These are phyloP conservation scores for Sepiola atlantica DNA, from an alignment of 2,888 invertebrate species.

Conservation along the genomic window DNA sequence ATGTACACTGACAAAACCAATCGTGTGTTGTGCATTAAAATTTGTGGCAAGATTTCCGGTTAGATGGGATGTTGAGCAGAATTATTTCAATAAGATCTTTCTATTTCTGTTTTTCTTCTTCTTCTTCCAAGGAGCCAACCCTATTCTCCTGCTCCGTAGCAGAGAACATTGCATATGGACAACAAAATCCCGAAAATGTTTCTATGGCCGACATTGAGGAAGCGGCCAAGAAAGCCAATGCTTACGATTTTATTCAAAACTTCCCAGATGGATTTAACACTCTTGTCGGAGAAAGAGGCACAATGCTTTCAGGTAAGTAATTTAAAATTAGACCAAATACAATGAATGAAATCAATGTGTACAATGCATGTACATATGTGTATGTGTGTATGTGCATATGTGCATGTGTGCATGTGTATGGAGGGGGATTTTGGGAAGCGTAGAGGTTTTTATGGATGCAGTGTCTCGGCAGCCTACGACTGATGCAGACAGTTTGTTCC, in stretches of 20 bases:
- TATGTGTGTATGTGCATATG: neutral
- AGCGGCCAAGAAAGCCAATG: slow-evolving; percentile 88
- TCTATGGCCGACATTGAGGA: slow-evolving; percentile 78
- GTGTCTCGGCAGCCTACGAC: too few species aligned
- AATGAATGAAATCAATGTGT: neutral
- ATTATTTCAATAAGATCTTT: neutral
- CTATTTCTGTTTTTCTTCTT: neutral
- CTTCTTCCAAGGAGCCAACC: slow-evolving; percentile 85
- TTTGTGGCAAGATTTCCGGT: too few species aligned
- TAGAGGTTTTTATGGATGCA: too few species aligned
- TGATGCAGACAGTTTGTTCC: too few species aligned
- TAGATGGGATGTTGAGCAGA: too few species aligned
- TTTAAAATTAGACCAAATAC: neutral
- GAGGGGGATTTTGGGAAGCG: too few species aligned
- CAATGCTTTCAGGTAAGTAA: slow-evolving; percentile 85
- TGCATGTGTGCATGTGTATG: neutral
- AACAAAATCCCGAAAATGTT: slow-evolving; percentile 76
- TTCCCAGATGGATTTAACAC: slow-evolving; percentile 86
- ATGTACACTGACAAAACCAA: too few species aligned
- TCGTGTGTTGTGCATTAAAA: too few species aligned
- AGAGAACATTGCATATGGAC: slow-evolving; percentile 86
- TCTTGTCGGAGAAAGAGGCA: slow-evolving; percentile 90
- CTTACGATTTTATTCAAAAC: slow-evolving; percentile 83
- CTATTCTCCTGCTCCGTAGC: slow-evolving; percentile 91
- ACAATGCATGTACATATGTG: neutral